Percentiles rank a stretch among this genome's conserved stretches.
These are phyloP conservation scores for Bombus ignitus DNA, from an alignment of 1,140 invertebrate species.

Conservation along the genomic window DNA sequence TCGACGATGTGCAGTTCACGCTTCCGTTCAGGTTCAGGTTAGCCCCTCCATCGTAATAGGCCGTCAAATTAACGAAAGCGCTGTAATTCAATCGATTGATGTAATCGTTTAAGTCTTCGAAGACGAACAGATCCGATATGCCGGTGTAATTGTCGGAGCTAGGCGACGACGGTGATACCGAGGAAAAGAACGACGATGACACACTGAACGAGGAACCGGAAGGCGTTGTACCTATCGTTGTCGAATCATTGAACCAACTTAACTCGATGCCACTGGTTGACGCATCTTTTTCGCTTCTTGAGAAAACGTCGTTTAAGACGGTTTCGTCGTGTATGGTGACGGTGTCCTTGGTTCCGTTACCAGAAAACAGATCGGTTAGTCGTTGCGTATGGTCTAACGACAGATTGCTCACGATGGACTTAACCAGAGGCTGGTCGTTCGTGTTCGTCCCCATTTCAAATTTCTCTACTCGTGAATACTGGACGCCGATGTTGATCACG, in stretches of 20 bases:
- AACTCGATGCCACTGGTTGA: conserved; percentile 41
- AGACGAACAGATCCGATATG: conserved; percentile 78
- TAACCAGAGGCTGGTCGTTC: conserved; percentile 39
- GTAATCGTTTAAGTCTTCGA: conserved; percentile 80
- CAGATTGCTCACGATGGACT: conserved; percentile 50
- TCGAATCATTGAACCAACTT: conserved; percentile 69
- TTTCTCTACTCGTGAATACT: conserved; percentile 19
- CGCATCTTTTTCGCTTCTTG: conserved; percentile 23
- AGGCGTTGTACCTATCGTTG: conserved; percentile 36
- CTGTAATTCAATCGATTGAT: conserved; percentile 78
- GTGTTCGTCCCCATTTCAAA: conserved; percentile 48
- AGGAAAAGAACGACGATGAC: conserved; percentile 23
- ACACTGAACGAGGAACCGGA: conserved; percentile 8
- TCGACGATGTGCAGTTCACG: conserved; percentile 72
- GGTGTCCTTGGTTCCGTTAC: conserved; percentile 11
- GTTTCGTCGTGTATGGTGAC: conserved; percentile 40
- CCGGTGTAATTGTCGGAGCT: conserved; percentile 76
- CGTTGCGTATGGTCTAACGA: conserved; percentile 15
- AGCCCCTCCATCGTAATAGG: conserved; percentile 72
- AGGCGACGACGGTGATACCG: conserved; percentile 55
- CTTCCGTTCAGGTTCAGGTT: conserved; percentile 70
- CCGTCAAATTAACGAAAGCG: conserved; percentile 76
- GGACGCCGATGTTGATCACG: conserved; percentile 56
- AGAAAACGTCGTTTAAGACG: conserved; percentile 25
- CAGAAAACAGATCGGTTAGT: conserved; percentile 14